These are phyloP conservation scores for Malthinus flaveolus DNA, from an alignment of 2,888 invertebrate species.

Conservation along the genomic window DNA sequence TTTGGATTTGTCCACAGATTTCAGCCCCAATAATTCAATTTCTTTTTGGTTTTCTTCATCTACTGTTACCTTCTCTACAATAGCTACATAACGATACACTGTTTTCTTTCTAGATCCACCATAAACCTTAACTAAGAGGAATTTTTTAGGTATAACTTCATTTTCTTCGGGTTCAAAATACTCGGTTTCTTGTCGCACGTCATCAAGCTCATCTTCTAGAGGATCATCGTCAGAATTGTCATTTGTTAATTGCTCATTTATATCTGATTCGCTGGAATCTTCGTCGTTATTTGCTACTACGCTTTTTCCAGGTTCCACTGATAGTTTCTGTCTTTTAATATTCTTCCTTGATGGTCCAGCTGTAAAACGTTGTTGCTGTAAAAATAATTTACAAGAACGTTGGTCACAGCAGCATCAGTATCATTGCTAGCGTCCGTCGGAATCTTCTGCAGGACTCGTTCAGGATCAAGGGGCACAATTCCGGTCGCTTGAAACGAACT, in stretches of 20 bases:
- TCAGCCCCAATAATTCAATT: too few relatives aligned
- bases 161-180: slow-evolving; percentile 2
- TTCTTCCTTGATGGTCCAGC: not conserved
- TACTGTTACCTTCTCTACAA: too few relatives aligned
- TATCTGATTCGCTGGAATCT: slow-evolving; percentile 3
- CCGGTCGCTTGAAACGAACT: slow-evolving; percentile 8
- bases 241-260: not conserved
- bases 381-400: slow-evolving; percentile 7
- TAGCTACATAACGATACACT: too few relatives aligned
- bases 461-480: slow-evolving; percentile 6
- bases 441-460: slow-evolving; percentile 1
- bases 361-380: not conserved
- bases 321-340: not conserved
- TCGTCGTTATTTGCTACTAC: not conserved
- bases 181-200: too few relatives aligned
- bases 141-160: too few relatives aligned
- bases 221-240: not conserved
- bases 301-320: slow-evolving; percentile 6
- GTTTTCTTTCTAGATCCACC: too few relatives aligned
- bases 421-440: not conserved
- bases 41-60: too few relatives aligned
- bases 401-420: not conserved
- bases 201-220: not conserved
- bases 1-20: too few relatives aligned
- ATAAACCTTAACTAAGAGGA: too few relatives aligned